phyloP scores from a whole-genome alignment of 2,113 vertebrate species.

The Psephotus haematonotus region DNA sequence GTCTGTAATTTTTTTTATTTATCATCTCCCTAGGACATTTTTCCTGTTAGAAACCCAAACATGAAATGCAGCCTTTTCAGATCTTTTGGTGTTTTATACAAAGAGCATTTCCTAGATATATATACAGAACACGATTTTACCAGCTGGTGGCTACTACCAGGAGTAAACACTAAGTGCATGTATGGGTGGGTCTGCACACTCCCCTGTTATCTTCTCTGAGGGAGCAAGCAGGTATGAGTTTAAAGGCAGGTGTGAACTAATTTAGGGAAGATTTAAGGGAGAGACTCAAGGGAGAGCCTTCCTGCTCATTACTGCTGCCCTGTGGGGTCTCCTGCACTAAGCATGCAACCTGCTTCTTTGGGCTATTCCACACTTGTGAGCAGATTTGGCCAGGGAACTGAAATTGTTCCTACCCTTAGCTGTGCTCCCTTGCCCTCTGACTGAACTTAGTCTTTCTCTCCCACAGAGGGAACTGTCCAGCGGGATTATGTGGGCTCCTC shows the following conservation, averaged over 20 bases:
- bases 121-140: conserved; percentile 38
- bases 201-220: not conserved
- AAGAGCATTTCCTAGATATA: conserved; percentile 55
- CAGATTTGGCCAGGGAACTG: accelerated
- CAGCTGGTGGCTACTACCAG: not conserved
- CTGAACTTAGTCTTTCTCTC: not conserved
- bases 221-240: not conserved
- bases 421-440: not conserved
- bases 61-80: conserved; percentile 6
- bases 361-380: not conserved
- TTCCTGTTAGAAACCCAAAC: conserved; percentile 17
- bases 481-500: not conserved
- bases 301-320: not conserved
- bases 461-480: not conserved
- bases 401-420: not conserved
- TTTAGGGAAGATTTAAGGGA: not conserved
- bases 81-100: conserved; percentile 43
- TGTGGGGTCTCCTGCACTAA: not conserved
- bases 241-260: not conserved
- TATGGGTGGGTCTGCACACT: not conserved
- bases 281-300: not conserved
- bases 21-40: conserved; percentile 43
- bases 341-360: not conserved
- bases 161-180: not conserved
- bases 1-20: conserved; percentile 49